Base-by-base conservation (phyloP, 2,797 vertebrate genomes). In the Merluccius polli region DNA sequence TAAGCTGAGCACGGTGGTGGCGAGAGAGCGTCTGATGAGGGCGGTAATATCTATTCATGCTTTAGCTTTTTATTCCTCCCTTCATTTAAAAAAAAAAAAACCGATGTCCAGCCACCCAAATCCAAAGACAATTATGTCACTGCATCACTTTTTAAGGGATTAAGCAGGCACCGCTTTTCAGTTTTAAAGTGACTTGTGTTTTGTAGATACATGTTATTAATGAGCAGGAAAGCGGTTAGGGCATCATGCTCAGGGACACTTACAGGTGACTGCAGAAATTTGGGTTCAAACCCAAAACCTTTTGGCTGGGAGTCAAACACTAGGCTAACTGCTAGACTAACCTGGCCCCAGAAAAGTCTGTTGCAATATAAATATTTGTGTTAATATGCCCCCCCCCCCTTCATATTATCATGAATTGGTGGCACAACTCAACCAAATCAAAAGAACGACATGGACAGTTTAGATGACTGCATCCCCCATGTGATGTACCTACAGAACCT, bases 391-490 rank as follows among this genome's bases (percentile, higher is more conserved):
- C 21, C 52, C n/a, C n/a, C 8, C 21, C 52, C 52, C 21, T 13
- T 15, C 65, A 30, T 31, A 12, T 31, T 13, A 24, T 24, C 52
- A 24, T 24, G 7, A n/a, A n/a, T 59, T 59, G 52, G 8, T 11
- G 52, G 52, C 52, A 59, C 44, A 48, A 48, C 44, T 48, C 44
- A 48, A 48, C 16, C 15, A 21, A 48, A 48, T 48, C 41, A 48
- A 59, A 59, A 59, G 18, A n/a, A 21, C 2, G 18, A 8, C 5
- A n/a, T n/a, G 48, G 48, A 21, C 48, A n/a, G 48, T 59, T 82
- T 36, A 70, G 80, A 82, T 82, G 73, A 79, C 48, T 1, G 59
- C 16, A 78, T 82, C 92, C 93, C 89, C 93, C 93, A 92, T 82
- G 92, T 93, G 85, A 59, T 59, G 52, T 7, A n/a, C 52, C 52